Base-by-base conservation (phyloP, 1,140 invertebrate genomes). In the Cotesia glomerata region DNA sequence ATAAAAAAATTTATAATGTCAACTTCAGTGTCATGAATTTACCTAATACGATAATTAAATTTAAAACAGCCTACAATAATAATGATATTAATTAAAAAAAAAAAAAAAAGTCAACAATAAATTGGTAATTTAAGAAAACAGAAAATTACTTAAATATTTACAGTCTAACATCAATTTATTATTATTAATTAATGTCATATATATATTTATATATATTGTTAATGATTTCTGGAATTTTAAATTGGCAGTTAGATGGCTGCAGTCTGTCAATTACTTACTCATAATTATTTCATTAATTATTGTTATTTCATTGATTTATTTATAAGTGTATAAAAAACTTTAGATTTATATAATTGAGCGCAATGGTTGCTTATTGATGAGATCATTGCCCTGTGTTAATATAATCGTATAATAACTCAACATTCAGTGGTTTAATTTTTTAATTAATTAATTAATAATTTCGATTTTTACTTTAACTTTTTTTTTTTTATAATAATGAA, bases 311-410 rank as follows among this genome's bases (percentile, higher is more conserved):
- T 54, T 14, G 5, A 54, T 5, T 54, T 54, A n/a, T 49, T 80
- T 81, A 74, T 79, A 71, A 80, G 76, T 36, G 79, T 85, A 86
- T 83, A 84, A 84, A 78, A 85, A 85, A 84, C 79, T 78, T 77
- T 80, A 81, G 81, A 83, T 86, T 75, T 69, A 26, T 69, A 26
- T 82, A 84, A 78, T 84, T 83, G 79, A 84, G 83, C 80, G 79
- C 82, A 79, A 82, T 74, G 74, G 77, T 80, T 81, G 80, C 78
- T 81, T 77, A 78, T 77, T 76, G 77, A 78, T 78, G 82, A 84
- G 83, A 85, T 82, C 84, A 84, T 80, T 83, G 78, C 79, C 79
- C 82, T 77, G 45, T 67, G 36, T 54, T 45, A 35, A 18, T 67
- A 36, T 61, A 45, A 18, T 39, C 5, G 34, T 7, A 34, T 51